phyloP scores from a whole-genome alignment of 2,888 invertebrate genomes.

The Archaeoteleia sp. region DNA sequence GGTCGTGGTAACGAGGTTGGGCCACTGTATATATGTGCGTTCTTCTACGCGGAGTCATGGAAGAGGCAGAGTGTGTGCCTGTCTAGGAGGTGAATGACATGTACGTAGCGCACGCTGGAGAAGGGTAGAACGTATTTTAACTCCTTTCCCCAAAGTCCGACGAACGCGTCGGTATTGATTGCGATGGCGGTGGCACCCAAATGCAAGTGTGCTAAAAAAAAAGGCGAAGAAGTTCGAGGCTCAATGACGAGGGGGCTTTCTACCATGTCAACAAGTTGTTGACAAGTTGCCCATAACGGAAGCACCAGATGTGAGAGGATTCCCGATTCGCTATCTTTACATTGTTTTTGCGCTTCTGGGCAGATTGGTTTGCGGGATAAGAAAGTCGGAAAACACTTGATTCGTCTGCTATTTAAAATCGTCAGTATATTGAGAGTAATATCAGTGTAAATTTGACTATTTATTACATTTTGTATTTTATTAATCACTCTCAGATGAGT shows the following conservation, averaged over 20 bases:
- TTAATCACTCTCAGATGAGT: too few species aligned
- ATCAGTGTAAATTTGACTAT: too few species aligned
- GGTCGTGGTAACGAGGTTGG: conserved; percentile 44
- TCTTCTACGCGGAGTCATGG: conserved; percentile 2
- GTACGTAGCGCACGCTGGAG: conserved; percentile 5
- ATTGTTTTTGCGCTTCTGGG: conserved; percentile 8
- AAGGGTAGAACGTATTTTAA: conserved; percentile 11
- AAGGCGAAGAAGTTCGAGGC: not conserved
- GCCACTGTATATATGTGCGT: conserved; percentile 20
- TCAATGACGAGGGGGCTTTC: conserved; percentile 25
- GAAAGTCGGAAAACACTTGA: too few species aligned
- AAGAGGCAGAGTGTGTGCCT: conserved; percentile 4
- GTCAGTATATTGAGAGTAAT: too few species aligned
- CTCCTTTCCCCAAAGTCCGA: conserved; percentile 5
- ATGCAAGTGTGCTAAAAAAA: conserved; percentile 26
- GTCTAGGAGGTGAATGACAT: conserved; percentile 4
- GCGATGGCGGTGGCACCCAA: conserved; percentile 9
- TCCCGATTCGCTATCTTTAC: conserved; percentile 19
- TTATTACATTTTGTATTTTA: too few species aligned
- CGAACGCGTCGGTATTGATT: conserved; percentile 28
- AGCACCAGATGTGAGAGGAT: conserved; percentile 22
- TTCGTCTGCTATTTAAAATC: too few species aligned
- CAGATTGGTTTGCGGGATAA: not conserved
- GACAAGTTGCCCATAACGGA: conserved; percentile 40
- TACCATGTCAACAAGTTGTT: conserved; percentile 47